Conservation (phyloP, 2,113 vertebrate species). For the Pseudolaguvia tuberculata region DNA sequence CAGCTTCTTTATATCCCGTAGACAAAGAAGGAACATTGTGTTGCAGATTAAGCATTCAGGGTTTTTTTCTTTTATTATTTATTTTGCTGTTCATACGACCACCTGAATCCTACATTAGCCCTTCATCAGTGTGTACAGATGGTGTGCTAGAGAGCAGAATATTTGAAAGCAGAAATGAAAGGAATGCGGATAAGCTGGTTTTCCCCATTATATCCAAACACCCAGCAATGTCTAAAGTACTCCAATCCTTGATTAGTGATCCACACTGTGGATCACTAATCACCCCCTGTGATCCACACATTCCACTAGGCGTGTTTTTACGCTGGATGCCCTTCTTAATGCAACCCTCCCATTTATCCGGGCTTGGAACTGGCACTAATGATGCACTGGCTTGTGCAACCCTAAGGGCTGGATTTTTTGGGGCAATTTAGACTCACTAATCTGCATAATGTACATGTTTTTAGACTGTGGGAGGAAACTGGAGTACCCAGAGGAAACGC, state of each 20-base stretch:
- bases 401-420: too few species aligned
- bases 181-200: background rate
- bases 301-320: too few species aligned
- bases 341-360: too few species aligned
- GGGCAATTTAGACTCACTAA: too few species aligned
- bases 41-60: slow-evolving; percentile 46
- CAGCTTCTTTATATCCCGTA: slow-evolving; percentile 12
- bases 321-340: too few species aligned
- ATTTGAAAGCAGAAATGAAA: background rate
- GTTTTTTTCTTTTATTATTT: background rate
- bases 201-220: background rate
- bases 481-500: too few species aligned
- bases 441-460: too few species aligned
- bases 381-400: too few species aligned
- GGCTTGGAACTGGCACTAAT: too few species aligned
- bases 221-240: background rate
- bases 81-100: background rate
- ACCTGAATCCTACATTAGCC: background rate
- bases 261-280: too few species aligned
- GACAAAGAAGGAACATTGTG: slow-evolving; percentile 41
- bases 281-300: too few species aligned
- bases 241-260: background rate
- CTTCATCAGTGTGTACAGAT: slow-evolving; percentile 2
- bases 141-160: background rate
- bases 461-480: too few species aligned